Conservation (phyloP, 2,113 vertebrate genomes). For the Alligator mississippiensis region DNA sequence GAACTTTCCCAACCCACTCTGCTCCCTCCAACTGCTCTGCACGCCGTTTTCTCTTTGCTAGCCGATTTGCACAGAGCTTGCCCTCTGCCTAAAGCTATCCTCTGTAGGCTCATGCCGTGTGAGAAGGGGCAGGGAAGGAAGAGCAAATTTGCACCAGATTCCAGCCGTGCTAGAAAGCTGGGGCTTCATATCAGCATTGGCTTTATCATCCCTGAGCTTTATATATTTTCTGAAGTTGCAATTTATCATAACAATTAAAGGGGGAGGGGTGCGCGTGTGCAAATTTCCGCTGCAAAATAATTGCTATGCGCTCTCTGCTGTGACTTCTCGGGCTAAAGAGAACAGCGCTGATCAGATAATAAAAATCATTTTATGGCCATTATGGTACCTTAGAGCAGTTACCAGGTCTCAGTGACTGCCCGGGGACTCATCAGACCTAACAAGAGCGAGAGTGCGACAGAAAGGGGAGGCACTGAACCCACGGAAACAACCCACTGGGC, state of each 20-base stretch:
- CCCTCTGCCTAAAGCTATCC: neutral
- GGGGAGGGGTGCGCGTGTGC: neutral
- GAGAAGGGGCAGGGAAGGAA: neutral
- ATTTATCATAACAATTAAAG: slow-evolving; percentile 23
- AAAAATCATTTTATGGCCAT: slow-evolving; percentile 70
- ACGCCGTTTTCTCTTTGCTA: neutral
- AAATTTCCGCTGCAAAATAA: slow-evolving; percentile 4
- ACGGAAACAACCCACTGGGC: neutral
- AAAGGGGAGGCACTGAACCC: neutral
- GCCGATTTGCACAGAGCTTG: rapidly evolving
- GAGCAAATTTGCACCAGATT: neutral
- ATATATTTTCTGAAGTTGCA: neutral
- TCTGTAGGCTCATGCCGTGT: rapidly evolving
- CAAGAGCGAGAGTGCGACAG: slow-evolving; percentile 34
- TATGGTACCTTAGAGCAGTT: slow-evolving; percentile 64
- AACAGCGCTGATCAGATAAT: slow-evolving; percentile 44
- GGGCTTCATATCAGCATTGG: neutral
- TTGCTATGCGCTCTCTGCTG: neutral
- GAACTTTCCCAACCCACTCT: neutral
- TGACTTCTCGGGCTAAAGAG: slow-evolving; percentile 7
- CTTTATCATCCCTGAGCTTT: neutral
- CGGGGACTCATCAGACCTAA: slow-evolving; percentile 69
- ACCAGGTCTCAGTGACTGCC: slow-evolving; percentile 55
- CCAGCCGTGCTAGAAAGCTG: neutral
- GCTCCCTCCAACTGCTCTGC: neutral